Base-by-base conservation (phyloP, 2,888 invertebrate species). In the Xanthorhoe spadicearia region DNA sequence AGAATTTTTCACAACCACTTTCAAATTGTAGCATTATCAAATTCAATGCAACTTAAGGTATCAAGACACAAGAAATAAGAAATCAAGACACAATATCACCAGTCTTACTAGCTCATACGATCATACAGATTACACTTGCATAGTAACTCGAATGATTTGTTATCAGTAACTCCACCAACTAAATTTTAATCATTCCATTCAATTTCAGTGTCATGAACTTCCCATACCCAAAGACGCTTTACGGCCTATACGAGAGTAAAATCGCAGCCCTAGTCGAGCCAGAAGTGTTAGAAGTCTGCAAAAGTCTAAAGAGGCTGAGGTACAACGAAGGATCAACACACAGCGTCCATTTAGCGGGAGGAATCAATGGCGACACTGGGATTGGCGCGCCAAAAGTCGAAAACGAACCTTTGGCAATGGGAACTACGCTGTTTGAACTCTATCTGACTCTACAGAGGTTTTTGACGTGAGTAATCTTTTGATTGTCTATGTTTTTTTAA, bases 391-490 rank as follows among this genome's bases (percentile, higher is more conserved):
- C 93, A 0, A 82, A 87, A 0, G 89, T 93, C 0, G 94, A 94
- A 4, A 87, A 94, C 15, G 96, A 96, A 72, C 95, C 96, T 13
- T 88, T 97, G 49, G 95, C 95, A 1, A 96, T 97, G 94, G 98
- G 98, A 0, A 98, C 98, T 0, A 96, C 97, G 1, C 90, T 99
- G 58, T 98, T 99, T 86, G 98, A 99, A 86, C 93, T 99, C 8
- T 99, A 99, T 88, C 94, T 99, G 71, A 95, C 97, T 0, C 89
- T 99, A 61, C 98, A 98, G 85, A 95, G 98, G 87, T 98, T 98
- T 90, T 94, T 96, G 51, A 93, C 94, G 94, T 95, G 92, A 94
- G 96, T 94, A 67, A 19, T 15, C 7, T 17, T 48, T 48, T 48
- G 13, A 48, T 48, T 17, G 17, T 17, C 8, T 48, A 13, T 46